These are phyloP conservation scores for Tympanoctomys barrerae DNA, from an alignment of 2,797 vertebrate genomes.

Conservation along the genomic window DNA sequence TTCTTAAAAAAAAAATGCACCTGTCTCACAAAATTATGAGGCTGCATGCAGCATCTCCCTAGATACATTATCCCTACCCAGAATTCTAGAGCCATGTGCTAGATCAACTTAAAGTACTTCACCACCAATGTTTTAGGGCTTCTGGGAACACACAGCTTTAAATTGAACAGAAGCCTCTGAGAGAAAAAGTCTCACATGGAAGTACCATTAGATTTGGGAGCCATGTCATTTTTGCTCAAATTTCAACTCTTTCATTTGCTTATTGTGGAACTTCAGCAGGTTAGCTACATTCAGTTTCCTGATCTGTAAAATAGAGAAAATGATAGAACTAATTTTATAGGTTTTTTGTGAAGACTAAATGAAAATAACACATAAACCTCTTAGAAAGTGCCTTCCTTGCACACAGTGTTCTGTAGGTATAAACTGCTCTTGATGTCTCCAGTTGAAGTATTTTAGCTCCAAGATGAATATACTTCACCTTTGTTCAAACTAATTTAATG, in stretches of 20 bases:
- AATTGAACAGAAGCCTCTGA: slow-evolving; percentile 5
- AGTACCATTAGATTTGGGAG: neutral
- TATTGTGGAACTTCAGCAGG: neutral
- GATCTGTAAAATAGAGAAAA: slow-evolving; percentile 3
- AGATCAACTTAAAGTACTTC: slow-evolving; percentile 37
- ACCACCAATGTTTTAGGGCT: neutral
- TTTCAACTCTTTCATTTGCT: neutral
- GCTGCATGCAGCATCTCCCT: neutral
- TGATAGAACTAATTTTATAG: neutral
- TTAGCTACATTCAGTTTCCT: slow-evolving; percentile 18
- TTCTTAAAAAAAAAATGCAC: neutral
- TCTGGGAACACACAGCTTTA: neutral
- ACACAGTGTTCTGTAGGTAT: neutral
- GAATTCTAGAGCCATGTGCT: neutral
- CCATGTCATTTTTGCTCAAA: neutral
- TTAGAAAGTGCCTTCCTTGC: neutral
- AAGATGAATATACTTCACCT: neutral
- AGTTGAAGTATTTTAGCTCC: slow-evolving; percentile 11
- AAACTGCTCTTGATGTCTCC: neutral
- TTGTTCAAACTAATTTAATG: slow-evolving; percentile 13
- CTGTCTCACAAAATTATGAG: neutral
- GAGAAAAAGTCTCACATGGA: neutral
- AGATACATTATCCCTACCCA: neutral
- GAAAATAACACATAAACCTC: neutral
- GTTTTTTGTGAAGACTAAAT: neutral